Base-by-base conservation (phyloP, 2,797 vertebrate genomes). In the Sebastes matsubarae region DNA sequence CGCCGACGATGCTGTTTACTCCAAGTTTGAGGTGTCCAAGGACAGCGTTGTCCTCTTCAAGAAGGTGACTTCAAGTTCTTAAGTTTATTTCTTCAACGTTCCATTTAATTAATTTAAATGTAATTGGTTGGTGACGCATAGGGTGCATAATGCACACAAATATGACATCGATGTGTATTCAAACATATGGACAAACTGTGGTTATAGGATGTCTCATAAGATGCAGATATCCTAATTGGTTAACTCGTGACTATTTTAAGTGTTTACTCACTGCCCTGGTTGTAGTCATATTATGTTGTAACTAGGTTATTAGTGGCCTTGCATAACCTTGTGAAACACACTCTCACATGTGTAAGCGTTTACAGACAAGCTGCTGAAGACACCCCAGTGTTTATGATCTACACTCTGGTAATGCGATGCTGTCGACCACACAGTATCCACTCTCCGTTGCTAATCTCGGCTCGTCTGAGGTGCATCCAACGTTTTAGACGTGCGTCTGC, bases 41-140 rank as follows among this genome's bases (percentile, higher is more conserved):
- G 98, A 99, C 2, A 59, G 95, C 0, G 94, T 99, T 27, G 95
- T 98, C 63, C 98, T 99, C 77, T 99, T 99, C 81, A 99, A 99
- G 92, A 99, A 99, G 98, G 99, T 99, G 91, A 83, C 24, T 12
- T 70, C 4, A 27, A 16, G 3, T 22, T 71, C 24, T 36, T 38
- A 1, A 4, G 6, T 38, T 61, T 20, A 32, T 72, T 46, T 66
- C 29, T 20, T 36, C 8, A 8, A 0, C 50, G 3, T 71, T 67
- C 16, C 7, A 22, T 22, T 24, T 34, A 30, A 46, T 13, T 59
- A 0, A 52, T n/a, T 25, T 20, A 16, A n/a, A 20, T 60, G 9
- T 57, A 16, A 27, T n/a, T 50, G 42, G 42, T 20, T 18, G 6
- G 50, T 42, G 25, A 63, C 11, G 59, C 38, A 76, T 4, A 7